Evolutionary conservation across 2,797 vertebrate species (phyloP).

Genomic region (Pristis pectinata): DNA sequence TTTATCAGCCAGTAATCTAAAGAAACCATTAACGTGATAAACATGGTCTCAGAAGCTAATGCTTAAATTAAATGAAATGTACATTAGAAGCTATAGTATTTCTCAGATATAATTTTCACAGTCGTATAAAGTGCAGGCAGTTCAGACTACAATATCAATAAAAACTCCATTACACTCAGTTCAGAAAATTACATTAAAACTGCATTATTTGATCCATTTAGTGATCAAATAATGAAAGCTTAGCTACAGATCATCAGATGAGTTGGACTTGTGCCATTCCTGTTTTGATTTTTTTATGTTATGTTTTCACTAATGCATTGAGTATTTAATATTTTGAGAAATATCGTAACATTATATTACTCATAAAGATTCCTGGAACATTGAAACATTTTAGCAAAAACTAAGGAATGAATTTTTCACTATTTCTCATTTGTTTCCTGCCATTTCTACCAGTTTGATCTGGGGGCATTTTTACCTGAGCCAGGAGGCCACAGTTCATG

Average conservation of each 20-base stretch:
- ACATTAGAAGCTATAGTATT: conserved; percentile 17
- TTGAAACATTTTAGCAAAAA: neutral
- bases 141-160: conserved; percentile 32
- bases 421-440: neutral
- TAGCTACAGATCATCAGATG: neutral
- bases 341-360: neutral
- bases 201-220: conserved; percentile 31
- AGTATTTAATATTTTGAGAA: conserved; percentile 5
- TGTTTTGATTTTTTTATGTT: neutral
- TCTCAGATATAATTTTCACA: conserved; percentile 17
- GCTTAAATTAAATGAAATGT: conserved; percentile 23
- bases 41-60: neutral
- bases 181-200: conserved; percentile 30
- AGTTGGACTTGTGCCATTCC: neutral
- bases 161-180: conserved; percentile 29
- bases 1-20: conserved; percentile 23
- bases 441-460: neutral
- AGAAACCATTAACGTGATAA: conserved; percentile 30
- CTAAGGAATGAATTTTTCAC: neutral
- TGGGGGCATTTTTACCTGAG: neutral
- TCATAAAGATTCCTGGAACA: neutral
- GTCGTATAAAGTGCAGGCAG: conserved; percentile 8
- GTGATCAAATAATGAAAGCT: conserved; percentile 8
- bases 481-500: neutral
- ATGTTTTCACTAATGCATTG: neutral